Conservation (phyloP, 53 echinoderm and acorn worm genomes). For the Holothuria scabra region DNA sequence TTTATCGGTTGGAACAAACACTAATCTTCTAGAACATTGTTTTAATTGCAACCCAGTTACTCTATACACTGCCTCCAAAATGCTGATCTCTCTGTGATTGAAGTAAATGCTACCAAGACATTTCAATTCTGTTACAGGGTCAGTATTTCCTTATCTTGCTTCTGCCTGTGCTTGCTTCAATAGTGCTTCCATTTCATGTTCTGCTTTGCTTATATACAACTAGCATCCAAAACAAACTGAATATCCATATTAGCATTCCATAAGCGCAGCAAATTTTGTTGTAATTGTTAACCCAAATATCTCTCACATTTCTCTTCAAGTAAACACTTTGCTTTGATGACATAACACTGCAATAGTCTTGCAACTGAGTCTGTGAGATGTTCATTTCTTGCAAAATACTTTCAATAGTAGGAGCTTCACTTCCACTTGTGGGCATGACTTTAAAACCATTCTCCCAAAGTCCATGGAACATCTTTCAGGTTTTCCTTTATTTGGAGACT, state of each 20-base stretch:
- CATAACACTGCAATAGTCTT: neutral
- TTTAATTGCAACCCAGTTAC: slow-evolving; percentile 40
- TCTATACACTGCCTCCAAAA: slow-evolving; percentile 54
- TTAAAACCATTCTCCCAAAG: too few species aligned
- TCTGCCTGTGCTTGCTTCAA: slow-evolving; percentile 33
- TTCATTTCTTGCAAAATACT: neutral
- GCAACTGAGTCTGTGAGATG: too few species aligned
- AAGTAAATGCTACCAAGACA: slow-evolving; percentile 47
- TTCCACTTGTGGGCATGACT: too few species aligned
- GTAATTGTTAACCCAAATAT: slow-evolving; percentile 45
- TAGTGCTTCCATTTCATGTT: slow-evolving; percentile 31
- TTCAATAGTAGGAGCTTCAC: slow-evolving; percentile 2
- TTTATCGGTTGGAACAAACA: slow-evolving; percentile 52
- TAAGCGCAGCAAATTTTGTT: slow-evolving; percentile 21
- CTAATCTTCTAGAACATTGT: slow-evolving; percentile 24
- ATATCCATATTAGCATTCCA: slow-evolving; percentile 58
- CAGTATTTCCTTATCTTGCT: slow-evolving; percentile 42
- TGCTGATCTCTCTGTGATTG: slow-evolving; percentile 55
- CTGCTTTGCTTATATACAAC: slow-evolving; percentile 41
- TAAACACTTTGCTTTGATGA: slow-evolving; percentile 29
- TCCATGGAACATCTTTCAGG: neutral
- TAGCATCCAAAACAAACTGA: slow-evolving; percentile 54
- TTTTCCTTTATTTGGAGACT: neutral
- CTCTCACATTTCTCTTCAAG: slow-evolving; percentile 32
- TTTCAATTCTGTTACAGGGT: slow-evolving; percentile 41